Evolutionary conservation across 92 coral and sea anemone genomes (phyloP), one percentile per base, ranked within the genome.

Genomic region (Siderastrea siderea): DNA sequence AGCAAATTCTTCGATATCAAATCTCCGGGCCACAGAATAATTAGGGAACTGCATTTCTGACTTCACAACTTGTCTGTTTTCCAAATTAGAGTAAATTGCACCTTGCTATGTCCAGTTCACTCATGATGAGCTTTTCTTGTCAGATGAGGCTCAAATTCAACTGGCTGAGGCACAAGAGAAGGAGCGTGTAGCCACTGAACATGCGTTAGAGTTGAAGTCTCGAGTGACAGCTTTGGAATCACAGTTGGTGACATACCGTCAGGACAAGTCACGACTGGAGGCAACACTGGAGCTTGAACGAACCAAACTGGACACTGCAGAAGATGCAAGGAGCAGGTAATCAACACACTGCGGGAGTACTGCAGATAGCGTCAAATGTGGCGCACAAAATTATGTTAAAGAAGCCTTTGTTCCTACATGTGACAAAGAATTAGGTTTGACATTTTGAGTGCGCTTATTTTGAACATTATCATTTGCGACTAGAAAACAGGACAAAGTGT

Each of bases 231-330:
- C 99, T n/a, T 93, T 98, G 6, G 99, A 98, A 78, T 88, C 99
- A 44, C 99, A 96, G 78, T 90, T 98, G 47, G 92, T 89, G 47
- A 92, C 95, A 83, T 94, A 92, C 86, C 93, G 98, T 6, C 95
- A 97, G 38, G 99, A 96, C 46, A 92, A 97, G 68, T 92, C 99
- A n/a, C 94, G 98, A 45, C 68, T 98, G 26, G 99, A 95, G 78
- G 99, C 99, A 4, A 92, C 95, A 47, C 78, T 98, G 82, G 99
- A 98, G 89, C 78, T 98, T 60, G 98, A 94, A 62, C 90, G 94
- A 86, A 82, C 95, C 85, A 94, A 92, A 68, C 72, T 81, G n/a
- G 95, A 94, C 85, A 85, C 92, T 7, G 81, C 90, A 7, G 99
- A 98, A 94, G 99, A 95, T 59, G 88, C 87, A 51, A 81, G 76